Conservation (phyloP, 1,140 invertebrate species). For the Panagrolaimus sp. region DNA sequence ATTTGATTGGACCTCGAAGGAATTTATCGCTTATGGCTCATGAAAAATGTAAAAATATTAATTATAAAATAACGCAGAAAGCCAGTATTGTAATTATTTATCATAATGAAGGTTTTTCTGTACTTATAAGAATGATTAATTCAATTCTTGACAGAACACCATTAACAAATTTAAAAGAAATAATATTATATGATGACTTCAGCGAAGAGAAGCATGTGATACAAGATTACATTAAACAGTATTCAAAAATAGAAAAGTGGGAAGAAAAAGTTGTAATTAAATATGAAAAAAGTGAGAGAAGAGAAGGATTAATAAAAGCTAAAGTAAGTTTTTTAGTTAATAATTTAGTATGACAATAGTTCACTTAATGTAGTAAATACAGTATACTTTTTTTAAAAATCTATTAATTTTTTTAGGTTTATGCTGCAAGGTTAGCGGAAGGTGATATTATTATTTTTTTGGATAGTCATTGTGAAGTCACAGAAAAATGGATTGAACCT, state of each 20-base stretch:
- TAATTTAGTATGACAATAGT: background rate
- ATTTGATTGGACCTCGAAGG: slow-evolving; percentile 71
- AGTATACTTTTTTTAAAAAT: background rate
- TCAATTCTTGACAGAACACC: slow-evolving; percentile 81
- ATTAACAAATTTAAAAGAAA: slow-evolving; percentile 72
- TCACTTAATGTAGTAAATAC: background rate
- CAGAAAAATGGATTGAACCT: slow-evolving; percentile 80
- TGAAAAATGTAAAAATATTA: slow-evolving; percentile 67
- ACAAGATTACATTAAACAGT: slow-evolving; percentile 62
- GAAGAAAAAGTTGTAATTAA: slow-evolving; percentile 64
- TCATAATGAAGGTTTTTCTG: slow-evolving; percentile 86
- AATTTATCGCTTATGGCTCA: slow-evolving; percentile 80
- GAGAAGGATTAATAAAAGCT: slow-evolving; percentile 85
- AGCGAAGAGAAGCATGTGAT: slow-evolving; percentile 65
- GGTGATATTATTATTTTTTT: slow-evolving; percentile 78
- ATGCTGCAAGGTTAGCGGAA: slow-evolving; percentile 80
- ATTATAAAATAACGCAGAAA: slow-evolving; percentile 67
- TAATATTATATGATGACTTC: slow-evolving; percentile 85
- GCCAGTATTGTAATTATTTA: slow-evolving; percentile 89
- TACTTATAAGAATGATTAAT: slow-evolving; percentile 80
- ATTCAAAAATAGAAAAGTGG: slow-evolving; percentile 60
- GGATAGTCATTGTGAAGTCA: slow-evolving; percentile 93
- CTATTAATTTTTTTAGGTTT: slow-evolving; percentile 57
- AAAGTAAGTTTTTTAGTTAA: slow-evolving; percentile 65
- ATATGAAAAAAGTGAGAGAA: slow-evolving; percentile 69